A percentile compares a stretch with the other conserved stretches of the same genome.
Evolutionary conservation across 2,888 invertebrate genomes (phyloP).

Genomic region (Drepanosiphum platanoidis): DNA sequence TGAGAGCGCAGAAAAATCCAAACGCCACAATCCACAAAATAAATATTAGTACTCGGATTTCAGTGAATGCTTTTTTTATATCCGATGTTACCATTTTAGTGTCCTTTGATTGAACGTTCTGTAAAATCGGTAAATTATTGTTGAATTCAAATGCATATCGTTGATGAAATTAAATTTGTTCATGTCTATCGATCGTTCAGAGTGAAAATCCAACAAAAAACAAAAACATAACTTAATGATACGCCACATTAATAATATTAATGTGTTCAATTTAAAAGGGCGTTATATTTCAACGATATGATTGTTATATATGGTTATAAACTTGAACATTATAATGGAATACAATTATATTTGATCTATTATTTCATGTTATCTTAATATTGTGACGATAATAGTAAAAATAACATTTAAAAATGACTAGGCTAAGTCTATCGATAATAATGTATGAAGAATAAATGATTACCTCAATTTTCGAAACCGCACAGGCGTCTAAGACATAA

Average conservation of each 20-base stretch:
- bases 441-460: too few species aligned
- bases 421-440: too few species aligned
- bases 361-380: not conserved
- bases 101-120: not conserved
- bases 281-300: not conserved
- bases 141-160: not conserved
- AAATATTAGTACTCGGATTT: not conserved
- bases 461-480: conserved; percentile 6
- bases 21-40: not conserved
- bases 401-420: not conserved
- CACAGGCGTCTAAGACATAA: not conserved
- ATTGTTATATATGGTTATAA: too few species aligned
- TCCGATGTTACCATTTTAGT: not conserved
- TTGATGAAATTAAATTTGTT: not conserved
- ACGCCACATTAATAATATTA: not conserved
- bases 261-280: not conserved
- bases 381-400: not conserved
- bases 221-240: not conserved
- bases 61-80: not conserved
- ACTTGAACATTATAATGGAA: not conserved
- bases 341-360: not conserved
- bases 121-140: not conserved
- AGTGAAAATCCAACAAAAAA: not conserved
- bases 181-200: not conserved
- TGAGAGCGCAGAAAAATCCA: conserved; percentile 13